Percentiles rank a stretch among this genome's conserved stretches.
These are phyloP conservation scores for Channa maculata DNA, from an alignment of 2,113 vertebrate genomes.

Conservation along the genomic window DNA sequence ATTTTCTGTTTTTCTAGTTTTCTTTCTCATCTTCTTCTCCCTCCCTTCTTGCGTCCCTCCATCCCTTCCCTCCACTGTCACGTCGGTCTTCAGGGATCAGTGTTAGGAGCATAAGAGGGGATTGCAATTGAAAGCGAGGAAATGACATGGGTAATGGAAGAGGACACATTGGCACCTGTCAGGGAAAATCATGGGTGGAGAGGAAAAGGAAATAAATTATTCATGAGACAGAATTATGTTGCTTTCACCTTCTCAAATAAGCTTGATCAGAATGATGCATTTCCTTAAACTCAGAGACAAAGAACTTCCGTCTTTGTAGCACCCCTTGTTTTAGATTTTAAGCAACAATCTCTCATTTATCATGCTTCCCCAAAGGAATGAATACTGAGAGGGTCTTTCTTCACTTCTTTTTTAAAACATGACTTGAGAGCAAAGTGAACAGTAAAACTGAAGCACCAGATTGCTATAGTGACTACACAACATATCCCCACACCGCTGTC, in stretches of 20 bases:
- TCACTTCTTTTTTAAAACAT: background rate
- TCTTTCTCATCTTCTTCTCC: constrained; percentile 8
- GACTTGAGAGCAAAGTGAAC: background rate
- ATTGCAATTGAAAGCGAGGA: constrained; percentile 79
- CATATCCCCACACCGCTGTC: constrained; percentile 5
- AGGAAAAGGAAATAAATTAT: constrained; percentile 68
- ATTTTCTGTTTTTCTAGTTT: constrained; percentile 37
- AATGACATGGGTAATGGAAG: constrained; percentile 80
- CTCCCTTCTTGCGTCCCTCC: constrained; percentile 13
- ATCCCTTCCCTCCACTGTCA: constrained; percentile 41
- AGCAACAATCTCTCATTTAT: constrained; percentile 5
- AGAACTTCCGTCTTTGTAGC: constrained; percentile 1
- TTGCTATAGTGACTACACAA: background rate
- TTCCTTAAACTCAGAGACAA: constrained; percentile 42
- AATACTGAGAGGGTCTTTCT: background rate
- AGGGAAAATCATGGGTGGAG: constrained; percentile 68
- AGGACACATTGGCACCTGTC: constrained; percentile 79
- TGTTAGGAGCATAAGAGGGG: constrained; percentile 71
- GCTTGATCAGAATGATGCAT: constrained; percentile 62
- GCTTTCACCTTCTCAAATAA: constrained; percentile 66
- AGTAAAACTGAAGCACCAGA: too few relatives aligned
- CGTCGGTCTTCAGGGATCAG: constrained; percentile 71
- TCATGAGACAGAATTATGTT: constrained; percentile 69
- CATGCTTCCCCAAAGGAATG: background rate
- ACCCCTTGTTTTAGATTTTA: constrained; percentile 5